Evolutionary conservation across 2,113 vertebrate genomes (phyloP), one percentile per base, ranked within the genome.

Genomic region (Pollachius pollachius): DNA sequence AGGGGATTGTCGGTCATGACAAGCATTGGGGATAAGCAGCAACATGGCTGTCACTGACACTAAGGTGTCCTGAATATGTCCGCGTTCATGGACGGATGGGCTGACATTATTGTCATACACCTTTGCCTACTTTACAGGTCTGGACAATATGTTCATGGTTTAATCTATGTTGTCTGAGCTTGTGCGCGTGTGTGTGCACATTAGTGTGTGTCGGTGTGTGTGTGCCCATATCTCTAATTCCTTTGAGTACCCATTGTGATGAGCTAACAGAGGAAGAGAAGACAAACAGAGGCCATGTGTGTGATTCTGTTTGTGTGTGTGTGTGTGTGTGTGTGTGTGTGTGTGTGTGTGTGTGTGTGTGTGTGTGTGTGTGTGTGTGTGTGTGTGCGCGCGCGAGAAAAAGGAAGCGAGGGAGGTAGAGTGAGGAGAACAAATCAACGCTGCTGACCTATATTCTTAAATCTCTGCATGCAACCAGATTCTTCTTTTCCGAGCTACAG

Each of bases 361-460:
- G 54, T 25, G 19, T 23, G 60, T 25, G 19, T 23, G 60, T 62
- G 21, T 25, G 60, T 60, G 58, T 60, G 58, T 59, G 57, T 59
- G 57, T 59, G 57, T 59, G 57, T 59, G 57, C 2, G 57, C 19
- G 57, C 2, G 57, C 18, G 15, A 41, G 72, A 61, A 41, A 57
- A 17, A 52, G 68, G 70, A 60, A 63, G 56, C 17, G 59, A 67
- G 41, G 25, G 34, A 74, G 52, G 60, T 52, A 70, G 69, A 74
- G 74, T 67, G 86, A 81, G 69, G 77, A 75, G 79, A 88, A 84
- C 81, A 84, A 87, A 86, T 86, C 67, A 73, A 68, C 19, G n/a
- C 15, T 17, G 80, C 81, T 89, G 89, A 90, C 90, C 90, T 89
- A 92, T 84, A 91, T 90, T 88, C 77, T 79, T 34, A 72, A 78